Evolutionary conservation across 1,140 invertebrate genomes (phyloP), one percentile per base, ranked within the genome.

Genomic region (Drosophila athabasca): DNA sequence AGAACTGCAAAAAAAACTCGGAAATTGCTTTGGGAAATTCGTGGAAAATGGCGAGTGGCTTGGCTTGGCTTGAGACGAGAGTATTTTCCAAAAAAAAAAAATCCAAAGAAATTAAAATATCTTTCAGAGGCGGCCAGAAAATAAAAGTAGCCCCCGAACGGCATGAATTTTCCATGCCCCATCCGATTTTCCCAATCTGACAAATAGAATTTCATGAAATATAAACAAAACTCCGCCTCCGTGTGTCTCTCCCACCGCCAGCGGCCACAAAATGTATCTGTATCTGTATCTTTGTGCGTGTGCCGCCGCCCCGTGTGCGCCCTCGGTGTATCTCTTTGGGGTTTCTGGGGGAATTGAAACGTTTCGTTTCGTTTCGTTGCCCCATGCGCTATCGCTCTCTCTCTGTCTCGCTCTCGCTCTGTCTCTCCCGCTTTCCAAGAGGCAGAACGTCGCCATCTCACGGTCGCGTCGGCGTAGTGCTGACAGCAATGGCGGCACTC

Each of bases 201-300:
- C 88, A 90, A 90, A 90, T 89, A 84, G 83, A 88, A 88, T 89
- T 74, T 83, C 83, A 67, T 88, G 78, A 79, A 91, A 91, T 90
- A 82, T 91, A 91, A 91, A 91, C 90, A 91, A 91, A 90, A 91
- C 90, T 91, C 90, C 90, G 90, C 90, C 90, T 87, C 65, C 81
- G 80, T 84, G 73, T 77, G 78, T 76, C 49, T 52, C 77, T 62
- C 52, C 59, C 35, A 61, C 72, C 54, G 50, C 60, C 50, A 31
- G 39, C 60, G 45, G 29, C 60, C 26, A 46, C 17, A 65, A 58
- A 44, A 70, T 64, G 76, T 67, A 67, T 57, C 49, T 71, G 75
- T 66, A 66, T 57, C 49, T 71, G 49, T 75, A 62, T 73, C 44
- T 72, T 51, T 59, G 60, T 57, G 59, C 53, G 57, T 29, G 53